Evolutionary conservation across 1,140 invertebrate genomes (phyloP), one percentile per base, ranked within the genome.

Genomic region (Agraylea sexmaculata): DNA sequence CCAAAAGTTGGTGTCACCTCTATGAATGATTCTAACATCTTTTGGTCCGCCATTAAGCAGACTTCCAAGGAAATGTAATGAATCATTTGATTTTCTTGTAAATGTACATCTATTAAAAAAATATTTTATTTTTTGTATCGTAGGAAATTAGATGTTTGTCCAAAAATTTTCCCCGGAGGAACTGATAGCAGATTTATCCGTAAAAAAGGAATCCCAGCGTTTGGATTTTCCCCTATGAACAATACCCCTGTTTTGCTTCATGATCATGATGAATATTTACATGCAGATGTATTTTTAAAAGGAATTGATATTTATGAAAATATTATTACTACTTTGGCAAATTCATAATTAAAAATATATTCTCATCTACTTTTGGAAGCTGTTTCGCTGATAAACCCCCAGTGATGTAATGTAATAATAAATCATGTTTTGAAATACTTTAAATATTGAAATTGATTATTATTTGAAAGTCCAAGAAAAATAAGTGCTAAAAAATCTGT

Each of bases 171-270:
- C 20, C 45, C 47, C 11, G 47, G 45, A 22, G 64, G 60, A 12
- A 68, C 64, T 1, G 64, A 68, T 41, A 65, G 61, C 37, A 53
- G 64, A 23, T 68, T 64, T 39, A 48, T 67, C 0, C 54, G 64
- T 4, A 50, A 70, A 53, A 59, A 72, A 16, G 82, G 80, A 2
- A 71, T 84, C 22, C 79, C 80, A 4, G 81, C 81, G 4, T 60
- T 88, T 34, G 84, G 84, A n/a, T 88, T 88, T 57, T 85, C 83
- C 11, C 85, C 85, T 0, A 86, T 89, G 69, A 84, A 78, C 57
- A 69, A 79, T 51, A 87, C 84, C 1, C 80, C 81, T 0, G 68
- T 82, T 1, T 60, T 86, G 4, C 60, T 86, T 1, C 85, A 88
- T 52, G 78, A 87, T 51, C 78, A 87, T 54, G 75, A 88, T 53